Conservation (phyloP, 1,140 invertebrate species). For the Cherax quadricarinatus region DNA sequence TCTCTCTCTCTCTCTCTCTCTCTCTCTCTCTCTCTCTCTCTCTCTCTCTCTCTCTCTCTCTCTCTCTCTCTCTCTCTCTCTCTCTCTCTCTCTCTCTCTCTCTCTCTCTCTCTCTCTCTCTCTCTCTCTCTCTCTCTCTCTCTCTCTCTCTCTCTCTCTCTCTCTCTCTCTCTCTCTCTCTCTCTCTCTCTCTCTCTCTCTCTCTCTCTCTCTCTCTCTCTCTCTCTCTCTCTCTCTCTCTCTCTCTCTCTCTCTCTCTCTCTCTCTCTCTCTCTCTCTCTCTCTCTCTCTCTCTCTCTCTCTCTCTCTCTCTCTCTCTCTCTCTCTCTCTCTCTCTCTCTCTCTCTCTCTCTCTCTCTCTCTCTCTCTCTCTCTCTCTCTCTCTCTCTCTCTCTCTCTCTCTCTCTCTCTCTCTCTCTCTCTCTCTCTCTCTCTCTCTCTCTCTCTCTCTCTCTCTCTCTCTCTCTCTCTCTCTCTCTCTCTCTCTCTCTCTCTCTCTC, state of each 20-base stretch:
- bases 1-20: too few relatives aligned
- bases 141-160: too few relatives aligned
- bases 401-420: too few relatives aligned
- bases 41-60: too few relatives aligned
- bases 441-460: not conserved
- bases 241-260: not conserved
- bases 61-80: too few relatives aligned
- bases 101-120: not conserved
- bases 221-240: not conserved
- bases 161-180: not conserved
- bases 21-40: too few relatives aligned
- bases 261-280: too few relatives aligned
- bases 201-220: not conserved
- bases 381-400: too few relatives aligned
- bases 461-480: constrained; percentile 2
- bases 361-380: too few relatives aligned
- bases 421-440: too few relatives aligned
- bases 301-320: not conserved
- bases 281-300: not conserved
- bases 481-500: not conserved
- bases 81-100: too few relatives aligned
- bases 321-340: not conserved
- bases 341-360: too few relatives aligned
- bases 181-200: not conserved
- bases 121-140: not conserved